Evolutionary conservation across 2,888 invertebrate genomes (phyloP).

Genomic region (Stenichneumon culpator): DNA sequence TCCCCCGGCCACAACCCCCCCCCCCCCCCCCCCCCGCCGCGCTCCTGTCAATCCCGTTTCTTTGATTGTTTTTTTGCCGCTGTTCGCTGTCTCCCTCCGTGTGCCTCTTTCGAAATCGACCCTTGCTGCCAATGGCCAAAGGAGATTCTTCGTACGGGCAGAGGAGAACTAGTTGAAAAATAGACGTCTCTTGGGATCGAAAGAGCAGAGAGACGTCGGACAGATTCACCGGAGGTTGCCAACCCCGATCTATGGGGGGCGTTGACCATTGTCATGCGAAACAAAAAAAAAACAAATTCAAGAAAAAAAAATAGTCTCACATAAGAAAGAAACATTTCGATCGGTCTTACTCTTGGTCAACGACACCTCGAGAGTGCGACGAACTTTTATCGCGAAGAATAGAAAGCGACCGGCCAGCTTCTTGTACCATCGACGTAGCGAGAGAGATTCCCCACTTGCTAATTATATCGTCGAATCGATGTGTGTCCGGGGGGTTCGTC

Average conservation of each 20-base stretch:
- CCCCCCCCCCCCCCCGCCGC: conserved; percentile 21
- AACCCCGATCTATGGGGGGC: conserved; percentile 61
- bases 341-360: conserved; percentile 62
- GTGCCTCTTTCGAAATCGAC: conserved; percentile 65
- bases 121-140: conserved; percentile 67
- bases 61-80: conserved; percentile 30
- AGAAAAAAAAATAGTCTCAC: conserved; percentile 26
- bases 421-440: conserved; percentile 11
- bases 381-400: conserved; percentile 24
- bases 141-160: conserved; percentile 53
- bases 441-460: conserved; percentile 13
- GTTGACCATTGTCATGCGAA: conserved; percentile 55
- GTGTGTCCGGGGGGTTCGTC: conserved; percentile 10
- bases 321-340: conserved; percentile 60
- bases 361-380: conserved; percentile 50
- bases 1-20: conserved; percentile 10
- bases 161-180: conserved; percentile 65
- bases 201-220: conserved; percentile 60
- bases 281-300: conserved; percentile 28
- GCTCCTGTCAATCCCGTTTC: conserved; percentile 36
- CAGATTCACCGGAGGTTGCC: conserved; percentile 65
- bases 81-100: neutral
- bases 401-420: conserved; percentile 12
- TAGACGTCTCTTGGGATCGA: conserved; percentile 62
- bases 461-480: conserved; percentile 19